Evolutionary conservation across 2,797 vertebrate species (phyloP), one percentile per base, ranked within the genome.

Genomic region (Podarcis lilfordi): DNA sequence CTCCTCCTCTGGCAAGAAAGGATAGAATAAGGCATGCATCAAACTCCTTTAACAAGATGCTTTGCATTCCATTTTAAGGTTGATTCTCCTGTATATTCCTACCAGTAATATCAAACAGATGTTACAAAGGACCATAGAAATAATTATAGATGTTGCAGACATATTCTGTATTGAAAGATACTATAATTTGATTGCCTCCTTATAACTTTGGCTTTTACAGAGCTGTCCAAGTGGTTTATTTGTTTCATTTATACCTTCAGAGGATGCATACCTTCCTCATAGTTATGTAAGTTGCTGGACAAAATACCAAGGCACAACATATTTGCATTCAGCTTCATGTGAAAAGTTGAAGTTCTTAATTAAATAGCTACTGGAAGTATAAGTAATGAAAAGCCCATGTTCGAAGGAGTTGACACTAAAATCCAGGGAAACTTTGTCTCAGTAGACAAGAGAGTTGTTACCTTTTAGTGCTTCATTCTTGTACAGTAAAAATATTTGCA

Each of bases 91-190:
- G 85, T 87, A 94, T 94, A 95, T 90, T 90, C 91, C 91, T 91
- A 92, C 90, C 91, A 86, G 88, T 97, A 96, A 97, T 96, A 88
- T 85, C 95, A 96, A 96, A 95, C 97, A 97, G 96, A 97, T 97
- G 96, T 95, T 93, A 94, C 95, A 92, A 89, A 2, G 25, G 92
- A 95, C 93, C 76, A 94, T 86, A 91, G 80, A 85, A 90, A 95
- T 94, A 89, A 84, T 89, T 92, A 92, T 86, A 93, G 95, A 94
- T 96, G 94, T 95, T 82, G 84, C 89, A 85, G 92, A 92, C 93
- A 91, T 93, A 95, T 92, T 93, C 94, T 94, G 91, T 85, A 93
- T 86, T 95, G 85, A 64, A 94, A 92, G 91, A 94, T 89, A 92
- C 89, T 95, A 43, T 43, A 87, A 40, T 80, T 84, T 68, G 59